Base-by-base conservation (phyloP, 2,113 vertebrate species). In the Mungos mungo region DNA sequence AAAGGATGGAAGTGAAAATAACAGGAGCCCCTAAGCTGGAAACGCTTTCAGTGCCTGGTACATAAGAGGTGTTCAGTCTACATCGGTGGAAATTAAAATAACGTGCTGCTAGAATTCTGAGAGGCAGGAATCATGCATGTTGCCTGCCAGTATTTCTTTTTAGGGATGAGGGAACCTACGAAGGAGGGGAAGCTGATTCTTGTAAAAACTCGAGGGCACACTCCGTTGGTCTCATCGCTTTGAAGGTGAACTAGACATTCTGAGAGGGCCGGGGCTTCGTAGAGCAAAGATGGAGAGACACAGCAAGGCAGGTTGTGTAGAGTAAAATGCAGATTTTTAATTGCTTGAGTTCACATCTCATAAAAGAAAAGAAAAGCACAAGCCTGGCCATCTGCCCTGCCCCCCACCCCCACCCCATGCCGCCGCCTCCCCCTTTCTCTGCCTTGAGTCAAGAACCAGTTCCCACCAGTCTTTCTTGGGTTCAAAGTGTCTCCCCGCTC, bases 401-500 rank as follows among this genome's bases (percentile, higher is more conserved):
- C n/a, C 84, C 66, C 82, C 38, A 41, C 38, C 66, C 38, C 31
- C 76, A 45, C 52, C n/a, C 76, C 60, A 57, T 2, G 50, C 50
- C 50, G 13, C 50, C 50, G 12, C 54, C 19, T 18, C 54, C 45
- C n/a, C 76, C 52, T 68, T 66, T 92, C 92, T 90, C 87, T 71
- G 50, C 92, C 16, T 2, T 97, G 97, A 98, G 92, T 97, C 97
- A 97, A 91, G 94, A 98, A 96, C 97, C 96, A 88, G 96, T 97
- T 97, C 95, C 96, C 96, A 97, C 92, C 95, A 89, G 93, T 93
- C 83, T 94, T 90, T 74, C 95, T 74, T 82, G 76, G 71, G 96
- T 98, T 98, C 98, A 97, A 95, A 98, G 98, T 23, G 0, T 86
- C 96, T 96, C 96, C 83, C 87, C n/a, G 6, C 93, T 96, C 96